These are phyloP conservation scores for Semaprochilodus insignis DNA, from an alignment of 2,797 vertebrate species.

Conservation along the genomic window DNA sequence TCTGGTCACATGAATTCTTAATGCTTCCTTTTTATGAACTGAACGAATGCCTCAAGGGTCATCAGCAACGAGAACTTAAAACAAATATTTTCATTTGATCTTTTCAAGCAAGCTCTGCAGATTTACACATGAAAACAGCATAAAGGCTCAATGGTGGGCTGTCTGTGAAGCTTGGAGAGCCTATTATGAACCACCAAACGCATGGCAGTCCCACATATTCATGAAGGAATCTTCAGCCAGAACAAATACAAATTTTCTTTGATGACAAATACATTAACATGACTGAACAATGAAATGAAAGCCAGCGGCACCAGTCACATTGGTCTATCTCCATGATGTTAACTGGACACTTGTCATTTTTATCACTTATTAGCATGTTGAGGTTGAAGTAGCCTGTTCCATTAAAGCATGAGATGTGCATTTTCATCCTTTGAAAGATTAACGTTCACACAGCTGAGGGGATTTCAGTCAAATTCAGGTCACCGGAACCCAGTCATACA, in stretches of 20 bases:
- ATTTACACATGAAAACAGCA: constrained; percentile 55
- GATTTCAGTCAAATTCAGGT: neutral
- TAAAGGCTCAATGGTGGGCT: constrained; percentile 35
- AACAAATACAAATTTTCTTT: neutral
- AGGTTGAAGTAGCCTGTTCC: neutral
- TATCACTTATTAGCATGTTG: neutral
- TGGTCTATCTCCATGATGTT: neutral
- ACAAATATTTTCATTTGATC: constrained; percentile 55
- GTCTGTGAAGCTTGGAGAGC: constrained; percentile 42
- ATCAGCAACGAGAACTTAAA: constrained; percentile 41
- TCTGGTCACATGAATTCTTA: neutral
- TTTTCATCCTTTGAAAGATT: neutral
- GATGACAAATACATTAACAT: constrained; percentile 5
- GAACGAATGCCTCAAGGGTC: constrained; percentile 21
- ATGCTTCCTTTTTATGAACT: constrained; percentile 2
- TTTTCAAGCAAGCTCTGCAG: constrained; percentile 38
- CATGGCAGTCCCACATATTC: constrained; percentile 27
- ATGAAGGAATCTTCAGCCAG: constrained; percentile 15
- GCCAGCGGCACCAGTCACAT: neutral
- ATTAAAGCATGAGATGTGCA: neutral
- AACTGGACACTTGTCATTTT: neutral
- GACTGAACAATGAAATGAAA: neutral
- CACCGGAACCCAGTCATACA: too few species aligned
- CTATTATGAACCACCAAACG: constrained; percentile 37
- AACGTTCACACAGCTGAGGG: neutral